These are phyloP conservation scores for Rousettus madagascariensis DNA, from an alignment of 2,797 vertebrate species.

Conservation along the genomic window DNA sequence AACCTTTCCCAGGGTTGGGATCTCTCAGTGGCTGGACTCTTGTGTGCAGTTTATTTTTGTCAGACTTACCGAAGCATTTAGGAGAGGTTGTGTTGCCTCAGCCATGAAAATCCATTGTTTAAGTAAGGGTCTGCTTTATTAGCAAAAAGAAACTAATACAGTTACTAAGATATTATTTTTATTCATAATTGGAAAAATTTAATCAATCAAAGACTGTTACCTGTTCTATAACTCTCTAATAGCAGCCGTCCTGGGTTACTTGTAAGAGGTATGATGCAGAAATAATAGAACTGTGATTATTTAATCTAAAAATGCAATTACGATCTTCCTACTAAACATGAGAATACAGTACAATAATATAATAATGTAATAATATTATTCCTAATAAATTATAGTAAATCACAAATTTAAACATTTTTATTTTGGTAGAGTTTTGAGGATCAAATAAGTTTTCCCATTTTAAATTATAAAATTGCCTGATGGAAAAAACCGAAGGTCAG, in stretches of 20 bases:
- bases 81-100: not conserved
- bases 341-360: not conserved
- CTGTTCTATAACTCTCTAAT: not conserved
- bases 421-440: not conserved
- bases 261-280: not conserved
- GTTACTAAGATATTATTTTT: not conserved
- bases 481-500: not conserved
- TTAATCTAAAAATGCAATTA: not conserved
- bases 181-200: not conserved
- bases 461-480: not conserved
- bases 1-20: not conserved
- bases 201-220: not conserved
- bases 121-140: not conserved
- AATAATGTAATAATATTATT: not conserved
- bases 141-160: not conserved
- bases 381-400: not conserved
- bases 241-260: not conserved
- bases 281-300: not conserved
- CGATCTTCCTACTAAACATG: not conserved
- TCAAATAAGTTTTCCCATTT: not conserved
- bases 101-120: not conserved
- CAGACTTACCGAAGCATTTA: not conserved
- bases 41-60: not conserved
- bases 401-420: not conserved
- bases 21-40: not conserved